Base-by-base conservation (phyloP, 2,888 invertebrate species). In the Toxonevra muliebris region DNA sequence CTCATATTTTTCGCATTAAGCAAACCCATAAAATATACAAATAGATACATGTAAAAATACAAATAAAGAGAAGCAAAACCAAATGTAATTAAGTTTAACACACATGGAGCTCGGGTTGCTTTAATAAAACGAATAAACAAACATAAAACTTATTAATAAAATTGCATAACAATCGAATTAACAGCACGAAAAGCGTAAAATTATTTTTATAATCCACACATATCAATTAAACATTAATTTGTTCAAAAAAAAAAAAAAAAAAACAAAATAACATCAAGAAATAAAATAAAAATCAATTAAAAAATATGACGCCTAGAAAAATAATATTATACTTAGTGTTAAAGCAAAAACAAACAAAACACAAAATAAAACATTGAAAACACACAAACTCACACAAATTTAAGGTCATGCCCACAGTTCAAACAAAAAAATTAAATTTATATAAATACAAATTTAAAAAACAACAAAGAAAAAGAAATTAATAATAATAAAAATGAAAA, bases 351-450 rank as follows among this genome's bases (percentile, higher is more conserved):
- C 48, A 58, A 58, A 48, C 5, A 15, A 48, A 65, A 50, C 19
- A 50, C 19, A 30, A 30, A 30, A 30, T 30, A 30, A 30, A 30
- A 2, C 30, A 30, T 30, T 30, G 30, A 30, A 30, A 30, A 30
- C 30, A 30, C 30, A 30, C 2, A 30, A 30, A 30, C 30, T 30
- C 30, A 7, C 7, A 30, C 30, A 30, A 30, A 65, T 65, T 65
- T 58, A 58, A 65, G 64, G 64, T 58, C 64, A 65, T 50, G 64
- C 57, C 58, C 57, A 11, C 40, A 13, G 45, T 50, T 17, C 50
- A 19, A 57, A 17, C 43, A 64, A 30, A 64, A 64, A 30, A 64
- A 64, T n/a, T 15, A 17, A 62, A 17, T 12, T 17, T 54, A 58
- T 45, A 20, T 45, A 42, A 17, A 20, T 45, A 15, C 20, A 8